These are phyloP conservation scores for Pterocles burchelli DNA, from an alignment of 2,113 vertebrate genomes.

Conservation along the genomic window DNA sequence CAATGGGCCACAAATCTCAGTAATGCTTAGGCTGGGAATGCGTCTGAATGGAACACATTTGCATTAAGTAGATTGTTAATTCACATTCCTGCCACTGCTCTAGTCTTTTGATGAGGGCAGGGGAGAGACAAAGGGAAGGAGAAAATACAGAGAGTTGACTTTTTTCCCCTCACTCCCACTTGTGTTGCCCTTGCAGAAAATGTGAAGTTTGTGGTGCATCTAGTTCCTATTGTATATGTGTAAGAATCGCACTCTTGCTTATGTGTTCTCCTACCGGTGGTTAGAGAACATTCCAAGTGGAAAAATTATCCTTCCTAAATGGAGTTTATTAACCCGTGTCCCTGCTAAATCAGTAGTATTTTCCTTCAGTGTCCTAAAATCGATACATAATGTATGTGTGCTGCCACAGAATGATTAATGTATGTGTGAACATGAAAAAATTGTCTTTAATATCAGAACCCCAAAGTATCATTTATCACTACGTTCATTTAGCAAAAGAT, in stretches of 20 bases:
- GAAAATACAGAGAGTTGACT: background rate
- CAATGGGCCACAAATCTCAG: slow-evolving; percentile 34
- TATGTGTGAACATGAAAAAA: background rate
- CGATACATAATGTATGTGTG: background rate
- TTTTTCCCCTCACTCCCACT: background rate
- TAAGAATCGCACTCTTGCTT: background rate
- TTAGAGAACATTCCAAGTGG: background rate
- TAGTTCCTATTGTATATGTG: background rate
- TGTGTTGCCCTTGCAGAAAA: background rate
- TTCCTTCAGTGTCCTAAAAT: slow-evolving; percentile 5
- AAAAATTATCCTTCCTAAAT: background rate
- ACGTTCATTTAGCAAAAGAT: background rate
- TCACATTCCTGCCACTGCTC: background rate
- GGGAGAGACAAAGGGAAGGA: background rate
- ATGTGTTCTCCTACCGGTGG: background rate
- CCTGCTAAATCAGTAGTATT: background rate
- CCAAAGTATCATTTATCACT: background rate
- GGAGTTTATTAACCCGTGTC: slow-evolving; percentile 2
- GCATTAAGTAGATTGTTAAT: background rate
- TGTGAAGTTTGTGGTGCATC: background rate
- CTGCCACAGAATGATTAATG: background rate
- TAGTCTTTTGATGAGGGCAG: background rate
- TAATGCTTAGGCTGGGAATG: background rate
- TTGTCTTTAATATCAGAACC: background rate
- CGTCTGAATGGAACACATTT: background rate